A percentile compares a stretch with the other conserved stretches of the same genome.
phyloP scores from a whole-genome alignment of 2,113 vertebrate species.

The Struthidea cinerea region DNA sequence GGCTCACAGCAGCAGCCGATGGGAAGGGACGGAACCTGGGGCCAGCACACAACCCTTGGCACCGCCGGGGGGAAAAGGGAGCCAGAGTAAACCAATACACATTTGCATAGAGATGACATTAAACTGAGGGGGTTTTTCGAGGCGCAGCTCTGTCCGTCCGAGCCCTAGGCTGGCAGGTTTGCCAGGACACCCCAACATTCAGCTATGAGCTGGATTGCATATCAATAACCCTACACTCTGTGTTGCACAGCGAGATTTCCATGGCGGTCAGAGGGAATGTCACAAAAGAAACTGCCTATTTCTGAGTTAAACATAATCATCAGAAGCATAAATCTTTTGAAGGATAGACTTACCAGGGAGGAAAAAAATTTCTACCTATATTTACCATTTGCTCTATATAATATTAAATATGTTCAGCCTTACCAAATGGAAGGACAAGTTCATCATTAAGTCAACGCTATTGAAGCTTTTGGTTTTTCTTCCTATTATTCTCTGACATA shows the following conservation, averaged over 20 bases:
- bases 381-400: background rate
- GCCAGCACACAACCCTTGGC: no score
- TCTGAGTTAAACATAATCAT: background rate
- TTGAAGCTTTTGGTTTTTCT: background rate
- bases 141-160: no score
- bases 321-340: background rate
- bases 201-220: background rate
- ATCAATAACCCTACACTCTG: background rate
- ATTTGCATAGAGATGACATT: no score
- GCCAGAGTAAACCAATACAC: no score
- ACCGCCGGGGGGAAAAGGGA: no score
- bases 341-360: background rate
- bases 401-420: background rate
- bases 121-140: no score
- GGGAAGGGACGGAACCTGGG: no score
- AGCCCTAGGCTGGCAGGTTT: no score
- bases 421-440: background rate
- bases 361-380: background rate
- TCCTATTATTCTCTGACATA: background rate
- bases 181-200: no score
- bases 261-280: background rate
- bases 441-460: background rate
- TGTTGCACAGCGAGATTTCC: background rate
- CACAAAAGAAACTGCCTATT: background rate
- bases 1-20: no score